Conservation (phyloP, 2,113 vertebrate species). For the Callocephalon fimbriatum region DNA sequence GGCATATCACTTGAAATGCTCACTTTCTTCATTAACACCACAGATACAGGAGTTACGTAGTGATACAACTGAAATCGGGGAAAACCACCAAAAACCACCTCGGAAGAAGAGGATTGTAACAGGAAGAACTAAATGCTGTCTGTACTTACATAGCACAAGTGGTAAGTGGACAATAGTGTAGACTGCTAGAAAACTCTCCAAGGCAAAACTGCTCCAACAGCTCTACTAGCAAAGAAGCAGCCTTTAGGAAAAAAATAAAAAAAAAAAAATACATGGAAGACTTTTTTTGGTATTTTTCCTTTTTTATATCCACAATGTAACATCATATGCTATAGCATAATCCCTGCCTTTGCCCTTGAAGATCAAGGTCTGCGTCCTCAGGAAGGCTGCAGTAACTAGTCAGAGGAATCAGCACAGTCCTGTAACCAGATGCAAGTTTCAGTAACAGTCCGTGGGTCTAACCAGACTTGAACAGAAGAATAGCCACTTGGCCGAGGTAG, state of each 20-base stretch:
- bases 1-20: not conserved
- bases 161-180: not conserved
- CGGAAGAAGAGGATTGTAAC: not conserved
- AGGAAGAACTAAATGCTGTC: not conserved
- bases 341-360: conserved; percentile 83
- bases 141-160: not conserved
- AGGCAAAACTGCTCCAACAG: conserved; percentile 64
- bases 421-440: conserved; percentile 64
- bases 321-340: conserved; percentile 82
- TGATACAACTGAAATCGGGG: not conserved
- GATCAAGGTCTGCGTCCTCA: conserved; percentile 71
- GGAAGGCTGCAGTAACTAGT: conserved; percentile 77
- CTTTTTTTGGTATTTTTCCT: conserved; percentile 74
- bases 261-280: conserved; percentile 79
- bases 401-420: conserved; percentile 74
- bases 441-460: conserved; percentile 72
- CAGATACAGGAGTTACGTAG: not conserved
- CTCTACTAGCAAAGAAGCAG: conserved; percentile 65
- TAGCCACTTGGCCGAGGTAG: conserved; percentile 98
- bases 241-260: conserved; percentile 38
- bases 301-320: conserved; percentile 74
- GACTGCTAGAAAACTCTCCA: conserved; percentile 4
- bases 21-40: not conserved
- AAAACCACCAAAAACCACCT: rapidly evolving
- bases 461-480: conserved; percentile 97